Evolutionary conservation across 2,797 vertebrate genomes (phyloP), one percentile per base, ranked within the genome.

Genomic region (Alfaro cultratus): DNA sequence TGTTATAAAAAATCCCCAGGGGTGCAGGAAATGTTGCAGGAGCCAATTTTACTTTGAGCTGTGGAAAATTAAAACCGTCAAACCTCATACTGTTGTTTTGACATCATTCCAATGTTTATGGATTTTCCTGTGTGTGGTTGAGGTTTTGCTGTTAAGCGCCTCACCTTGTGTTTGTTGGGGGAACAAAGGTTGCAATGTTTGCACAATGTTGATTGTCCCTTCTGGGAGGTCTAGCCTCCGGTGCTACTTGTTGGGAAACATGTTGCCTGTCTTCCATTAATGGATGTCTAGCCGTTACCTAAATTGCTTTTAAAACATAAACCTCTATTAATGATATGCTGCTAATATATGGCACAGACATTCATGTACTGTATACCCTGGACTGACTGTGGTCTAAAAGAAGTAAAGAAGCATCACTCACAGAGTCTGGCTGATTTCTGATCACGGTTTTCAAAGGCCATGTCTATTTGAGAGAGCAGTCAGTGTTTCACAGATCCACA

Each of bases 31-130:
- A 94, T 94, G 94, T 94, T 93, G 93, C 90, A 90, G 85, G 85
- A 93, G 90, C 91, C 89, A 80, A 91, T 94, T 95, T 94, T 88
- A 95, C 93, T 95, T 94, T 91, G 92, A 94, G 94, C 92, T 93
- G 93, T 91, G 95, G 95, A 96, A 96, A 96, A 96, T 95, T 93
- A 90, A 96, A 94, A 93, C 89, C 88, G 92, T 94, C 93, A 93
- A 93, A 95, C 95, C 95, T 93, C 93, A 94, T 90, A 85, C 90
- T 90, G 94, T 93, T 96, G 95, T 96, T 95, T 96, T 96, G 94
- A 96, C 95, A 95, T 95, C 91, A 95, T 95, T 96, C 90, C 94
- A 94, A 89, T 87, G 93, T 96, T 96, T 96, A 96, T 95, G 91
- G 94, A 95, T 95, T 95, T 95, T 95, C 95, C 94, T 93, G 92